phyloP scores from a whole-genome alignment of 1,140 invertebrate species.

The Lucilia cuprina region DNA sequence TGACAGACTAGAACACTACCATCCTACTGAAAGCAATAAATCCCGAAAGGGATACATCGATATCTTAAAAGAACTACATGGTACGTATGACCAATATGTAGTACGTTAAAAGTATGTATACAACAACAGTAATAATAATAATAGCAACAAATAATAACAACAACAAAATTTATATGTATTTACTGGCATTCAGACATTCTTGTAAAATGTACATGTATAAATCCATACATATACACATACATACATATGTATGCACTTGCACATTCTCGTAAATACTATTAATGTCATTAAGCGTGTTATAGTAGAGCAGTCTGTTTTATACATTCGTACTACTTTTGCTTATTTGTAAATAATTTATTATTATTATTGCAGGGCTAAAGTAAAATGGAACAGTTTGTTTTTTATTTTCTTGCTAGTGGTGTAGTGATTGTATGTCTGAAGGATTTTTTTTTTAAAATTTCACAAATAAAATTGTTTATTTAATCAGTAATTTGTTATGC shows the following conservation, averaged over 20 bases:
- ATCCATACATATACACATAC: neutral
- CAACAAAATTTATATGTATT: too few species aligned
- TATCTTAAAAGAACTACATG: too few species aligned
- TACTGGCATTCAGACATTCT: too few species aligned
- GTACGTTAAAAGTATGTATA: neutral
- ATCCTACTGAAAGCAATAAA: too few species aligned
- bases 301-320: neutral
- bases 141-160: too few species aligned
- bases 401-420: neutral
- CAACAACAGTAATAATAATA: too few species aligned
- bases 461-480: too few species aligned
- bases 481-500: too few species aligned
- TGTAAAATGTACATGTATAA: neutral
- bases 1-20: too few species aligned
- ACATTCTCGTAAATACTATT: neutral
- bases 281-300: neutral
- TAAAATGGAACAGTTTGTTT: neutral
- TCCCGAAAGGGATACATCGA: too few species aligned
- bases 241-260: too few species aligned
- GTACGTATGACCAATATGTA: neutral
- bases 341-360: slow-evolving; percentile 18
- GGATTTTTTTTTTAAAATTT: too few species aligned
- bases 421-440: neutral
- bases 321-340: neutral
- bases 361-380: slow-evolving; percentile 1